Percentiles rank a stretch among this genome's conserved stretches.
These are phyloP conservation scores for Columba guinea DNA, from an alignment of 2,797 vertebrate genomes.

Conservation along the genomic window DNA sequence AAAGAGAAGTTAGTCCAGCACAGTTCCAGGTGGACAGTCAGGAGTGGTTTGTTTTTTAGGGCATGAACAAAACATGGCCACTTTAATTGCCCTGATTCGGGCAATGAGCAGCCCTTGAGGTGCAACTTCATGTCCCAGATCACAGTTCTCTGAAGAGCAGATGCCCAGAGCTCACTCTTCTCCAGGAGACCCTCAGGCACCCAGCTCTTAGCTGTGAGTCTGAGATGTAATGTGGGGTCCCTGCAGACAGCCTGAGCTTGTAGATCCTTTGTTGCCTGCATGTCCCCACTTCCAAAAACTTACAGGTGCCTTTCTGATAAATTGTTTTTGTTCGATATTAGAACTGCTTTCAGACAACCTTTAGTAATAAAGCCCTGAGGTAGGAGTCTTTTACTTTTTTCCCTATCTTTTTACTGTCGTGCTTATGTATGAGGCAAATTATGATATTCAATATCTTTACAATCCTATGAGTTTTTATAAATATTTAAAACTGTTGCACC, in stretches of 20 bases:
- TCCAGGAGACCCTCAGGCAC: not conserved
- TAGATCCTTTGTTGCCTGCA: not conserved
- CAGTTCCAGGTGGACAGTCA: not conserved
- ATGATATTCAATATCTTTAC: conserved; percentile 25
- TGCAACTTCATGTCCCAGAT: not conserved
- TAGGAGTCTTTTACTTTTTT: not conserved
- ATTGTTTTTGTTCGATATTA: not conserved
- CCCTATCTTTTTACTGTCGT: not conserved
- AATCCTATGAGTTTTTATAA: conserved; percentile 33
- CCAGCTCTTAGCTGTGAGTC: not conserved
- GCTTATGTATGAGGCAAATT: conserved; percentile 52
- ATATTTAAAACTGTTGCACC: conserved; percentile 35
- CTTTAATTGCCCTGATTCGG: not conserved
- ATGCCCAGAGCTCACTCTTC: not conserved
- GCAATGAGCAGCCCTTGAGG: not conserved
- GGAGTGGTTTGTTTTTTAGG: not conserved
- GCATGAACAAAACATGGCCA: accelerated
- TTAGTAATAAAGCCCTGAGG: not conserved
- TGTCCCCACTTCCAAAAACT: not conserved
- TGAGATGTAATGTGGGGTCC: not conserved
- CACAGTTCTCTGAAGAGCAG: not conserved
- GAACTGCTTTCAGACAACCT: not conserved
- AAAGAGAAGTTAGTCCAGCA: too few relatives aligned
- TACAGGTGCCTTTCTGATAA: not conserved
- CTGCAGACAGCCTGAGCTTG: not conserved